A percentile compares a stretch with the other conserved stretches of the same genome.
Evolutionary conservation across 1,140 invertebrate genomes (phyloP).

Genomic region (Coelopa frigida): DNA sequence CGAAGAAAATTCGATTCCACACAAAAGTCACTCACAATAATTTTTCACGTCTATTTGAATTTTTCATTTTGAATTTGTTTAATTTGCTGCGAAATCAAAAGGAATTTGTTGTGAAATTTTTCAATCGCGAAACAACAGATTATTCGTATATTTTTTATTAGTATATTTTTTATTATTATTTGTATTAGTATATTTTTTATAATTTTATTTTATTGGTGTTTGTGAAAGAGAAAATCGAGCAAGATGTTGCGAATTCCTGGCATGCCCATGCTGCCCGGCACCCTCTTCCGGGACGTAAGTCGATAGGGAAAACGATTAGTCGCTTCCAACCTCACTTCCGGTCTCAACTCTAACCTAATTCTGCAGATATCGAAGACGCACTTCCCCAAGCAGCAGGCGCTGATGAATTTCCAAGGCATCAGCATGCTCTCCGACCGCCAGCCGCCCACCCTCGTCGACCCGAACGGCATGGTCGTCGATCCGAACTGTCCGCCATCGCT

Average conservation of each 20-base stretch:
- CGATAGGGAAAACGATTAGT: not conserved
- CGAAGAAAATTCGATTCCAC: not conserved
- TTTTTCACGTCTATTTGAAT: no score
- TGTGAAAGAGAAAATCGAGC: not conserved
- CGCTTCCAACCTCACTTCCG: not conserved
- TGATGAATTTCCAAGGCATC: conserved; percentile 45
- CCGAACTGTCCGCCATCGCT: conserved; percentile 27
- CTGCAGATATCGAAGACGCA: conserved; percentile 49
- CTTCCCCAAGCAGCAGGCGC: conserved; percentile 46
- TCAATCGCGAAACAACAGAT: not conserved
- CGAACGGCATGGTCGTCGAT: conserved; percentile 30
- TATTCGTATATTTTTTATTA: not conserved
- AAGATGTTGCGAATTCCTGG: conserved; percentile 36
- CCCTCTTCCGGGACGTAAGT: conserved; percentile 40
- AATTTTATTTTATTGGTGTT: no score
- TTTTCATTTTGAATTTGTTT: no score
- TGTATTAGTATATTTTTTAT: not conserved
- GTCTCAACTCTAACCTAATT: conserved; percentile 1
- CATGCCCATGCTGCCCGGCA: conserved; percentile 39
- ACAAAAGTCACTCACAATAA: not conserved
- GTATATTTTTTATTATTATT: not conserved
- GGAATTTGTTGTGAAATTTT: not conserved
- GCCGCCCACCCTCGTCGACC: conserved; percentile 27
- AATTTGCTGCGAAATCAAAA: no score
- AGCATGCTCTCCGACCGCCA: conserved; percentile 41